Percentiles rank a stretch among this genome's conserved stretches.
These are phyloP conservation scores for Apotomis betuletana DNA, from an alignment of 2,888 invertebrate genomes.

Conservation along the genomic window DNA sequence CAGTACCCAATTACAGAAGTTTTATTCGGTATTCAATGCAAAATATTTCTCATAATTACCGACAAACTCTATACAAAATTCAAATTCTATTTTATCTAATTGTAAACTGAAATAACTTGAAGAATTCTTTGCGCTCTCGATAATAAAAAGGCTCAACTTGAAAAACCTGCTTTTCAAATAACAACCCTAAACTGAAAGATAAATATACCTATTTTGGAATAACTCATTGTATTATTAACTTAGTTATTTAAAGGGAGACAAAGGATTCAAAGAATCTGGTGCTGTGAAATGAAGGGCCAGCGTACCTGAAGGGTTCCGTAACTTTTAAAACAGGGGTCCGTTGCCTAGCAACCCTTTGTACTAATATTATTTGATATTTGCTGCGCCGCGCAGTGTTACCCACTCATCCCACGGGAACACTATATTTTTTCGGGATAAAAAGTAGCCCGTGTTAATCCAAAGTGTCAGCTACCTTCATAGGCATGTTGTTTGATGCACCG, in stretches of 20 bases:
- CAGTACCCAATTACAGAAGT: no score
- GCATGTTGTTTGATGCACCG: no score
- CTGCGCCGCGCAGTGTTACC: no score
- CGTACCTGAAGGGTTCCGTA: slow-evolving; percentile 15
- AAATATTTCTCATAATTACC: no score
- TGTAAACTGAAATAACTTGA: not conserved
- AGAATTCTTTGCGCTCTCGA: not conserved
- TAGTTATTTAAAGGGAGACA: slow-evolving; percentile 21
- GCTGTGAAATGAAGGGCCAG: not conserved
- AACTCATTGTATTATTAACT: not conserved
- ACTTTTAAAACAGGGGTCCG: slow-evolving; percentile 12
- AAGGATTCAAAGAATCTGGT: slow-evolving; percentile 7
- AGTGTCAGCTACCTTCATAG: no score
- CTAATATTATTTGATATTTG: slow-evolving; percentile 18
- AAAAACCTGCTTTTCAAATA: not conserved
- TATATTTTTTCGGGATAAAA: no score
- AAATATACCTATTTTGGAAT: not conserved
- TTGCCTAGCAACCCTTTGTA: slow-evolving; percentile 16
- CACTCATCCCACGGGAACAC: no score
- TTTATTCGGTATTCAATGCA: no score
- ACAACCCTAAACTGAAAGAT: not conserved
- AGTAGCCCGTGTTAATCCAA: no score
- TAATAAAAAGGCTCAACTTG: not conserved
- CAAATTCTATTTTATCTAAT: slow-evolving; percentile 7
- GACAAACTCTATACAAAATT: not conserved